Evolutionary conservation across 2,888 invertebrate genomes (phyloP).

Genomic region (Trichopoda pennipes): DNA sequence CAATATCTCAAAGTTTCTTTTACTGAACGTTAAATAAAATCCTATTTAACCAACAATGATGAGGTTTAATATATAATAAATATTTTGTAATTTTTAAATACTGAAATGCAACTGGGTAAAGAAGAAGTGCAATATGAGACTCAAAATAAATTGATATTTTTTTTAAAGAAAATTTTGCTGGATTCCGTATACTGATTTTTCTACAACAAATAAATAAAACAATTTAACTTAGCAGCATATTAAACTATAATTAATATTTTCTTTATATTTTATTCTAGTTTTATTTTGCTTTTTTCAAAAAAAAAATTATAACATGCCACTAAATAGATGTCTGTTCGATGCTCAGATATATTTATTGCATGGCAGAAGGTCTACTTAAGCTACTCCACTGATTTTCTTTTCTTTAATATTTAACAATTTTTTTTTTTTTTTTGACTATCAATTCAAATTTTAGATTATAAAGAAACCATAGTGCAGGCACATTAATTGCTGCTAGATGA

Average conservation of each 20-base stretch:
- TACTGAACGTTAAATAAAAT: conserved; percentile 56
- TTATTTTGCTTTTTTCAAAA: conserved; percentile 32
- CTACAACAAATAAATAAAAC: conserved; percentile 1
- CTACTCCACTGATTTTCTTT: conserved; percentile 54
- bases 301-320: conserved; percentile 54
- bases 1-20: conserved; percentile 61
- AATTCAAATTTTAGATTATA: conserved; percentile 7
- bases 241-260: conserved; percentile 59
- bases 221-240: conserved; percentile 46
- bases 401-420: not conserved
- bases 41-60: conserved; percentile 57
- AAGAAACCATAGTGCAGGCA: conserved; percentile 60
- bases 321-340: not conserved
- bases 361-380: conserved; percentile 60
- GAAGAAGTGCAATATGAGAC: not conserved
- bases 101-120: conserved; percentile 8
- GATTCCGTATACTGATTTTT: not conserved
- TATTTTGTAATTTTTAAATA: conserved; percentile 45
- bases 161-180: not conserved
- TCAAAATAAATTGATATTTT: not conserved
- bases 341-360: conserved; percentile 36
- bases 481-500: conserved; percentile 68
- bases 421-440: too few relatives aligned
- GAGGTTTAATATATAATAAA: conserved; percentile 31
- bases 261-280: conserved; percentile 19